Base-by-base conservation (phyloP, 2,113 vertebrate genomes). In the Regulus satrapa region DNA sequence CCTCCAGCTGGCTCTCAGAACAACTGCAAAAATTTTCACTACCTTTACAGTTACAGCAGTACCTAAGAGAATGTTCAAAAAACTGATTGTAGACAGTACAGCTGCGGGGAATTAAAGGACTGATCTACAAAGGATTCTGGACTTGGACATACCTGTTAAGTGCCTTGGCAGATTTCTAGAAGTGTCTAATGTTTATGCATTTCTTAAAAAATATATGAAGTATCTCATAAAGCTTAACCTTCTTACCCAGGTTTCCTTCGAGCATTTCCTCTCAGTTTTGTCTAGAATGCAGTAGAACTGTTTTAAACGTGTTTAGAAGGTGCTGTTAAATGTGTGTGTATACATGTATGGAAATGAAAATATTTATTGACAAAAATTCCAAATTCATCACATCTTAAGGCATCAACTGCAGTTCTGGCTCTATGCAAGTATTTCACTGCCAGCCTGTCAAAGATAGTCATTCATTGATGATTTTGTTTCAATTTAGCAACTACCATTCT, bases 181-280 rank as follows among this genome's bases (percentile, higher is more conserved):
- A 54, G 43, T 4, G 18, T 48, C 14, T 43, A 71, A 25, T 49
- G 10, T 21, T 62, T 79, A 67, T 0, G 0, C 40, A 63, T 49
- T 72, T 93, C 48, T 83, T 59, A 40, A 73, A 87, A 87, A 46
- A 61, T 15, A 43, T 8, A 55, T 14, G 8, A 76, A 77, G 5
- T 73, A 68, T 11, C 54, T 72, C 40, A 41, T 32, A 64, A 64
- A 72, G 16, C 13, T 76, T 38, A 51, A 49, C 12, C 56, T 87
- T 89, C 31, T 72, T 51, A 59, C 5, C 29, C 31, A 73, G 14
- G 18, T 40, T 84, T 92, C 58, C 59, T 52, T 29, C 64, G 40
- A 87, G 66, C 15, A 64, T n/a, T 69, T 68, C 32, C 46, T 68
- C 36, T 8, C 24, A 68, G 12, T 81, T 96, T 80, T 43, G 20